phyloP scores from a whole-genome alignment of 2,888 invertebrate genomes.

The Troilus luridus region DNA sequence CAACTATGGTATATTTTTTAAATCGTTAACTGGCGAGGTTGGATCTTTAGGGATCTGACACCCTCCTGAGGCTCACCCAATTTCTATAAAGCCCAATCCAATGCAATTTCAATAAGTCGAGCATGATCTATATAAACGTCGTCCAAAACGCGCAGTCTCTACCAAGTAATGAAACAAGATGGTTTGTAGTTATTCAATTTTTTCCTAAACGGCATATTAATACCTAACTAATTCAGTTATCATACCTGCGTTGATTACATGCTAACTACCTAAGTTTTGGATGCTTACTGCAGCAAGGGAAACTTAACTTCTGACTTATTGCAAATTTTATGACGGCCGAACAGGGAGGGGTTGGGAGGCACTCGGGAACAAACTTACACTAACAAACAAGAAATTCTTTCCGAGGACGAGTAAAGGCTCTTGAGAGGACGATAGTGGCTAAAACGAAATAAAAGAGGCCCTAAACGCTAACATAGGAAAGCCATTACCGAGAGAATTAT shows the following conservation, averaged over 20 bases:
- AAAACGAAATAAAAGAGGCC: conserved; percentile 48
- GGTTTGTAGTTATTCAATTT: no score
- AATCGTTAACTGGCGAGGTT: no score
- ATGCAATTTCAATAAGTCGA: no score
- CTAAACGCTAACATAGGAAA: conserved; percentile 52
- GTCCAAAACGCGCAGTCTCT: no score
- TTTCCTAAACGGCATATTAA: not conserved
- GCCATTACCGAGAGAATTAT: conserved; percentile 53
- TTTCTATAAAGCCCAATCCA: no score
- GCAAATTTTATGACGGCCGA: conserved; percentile 8
- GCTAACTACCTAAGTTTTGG: not conserved
- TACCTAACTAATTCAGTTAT: not conserved
- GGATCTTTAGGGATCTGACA: no score
- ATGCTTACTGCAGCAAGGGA: not conserved
- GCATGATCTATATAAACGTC: no score
- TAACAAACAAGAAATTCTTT: conserved; percentile 41
- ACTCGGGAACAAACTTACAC: conserved; percentile 22
- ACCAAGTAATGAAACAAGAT: no score
- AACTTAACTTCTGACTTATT: not conserved
- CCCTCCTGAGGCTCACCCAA: no score
- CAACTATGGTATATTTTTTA: no score
- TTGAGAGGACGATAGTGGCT: conserved; percentile 43
- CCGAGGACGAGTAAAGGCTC: conserved; percentile 43
- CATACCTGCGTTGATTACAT: not conserved
- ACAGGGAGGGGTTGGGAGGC: not conserved